These are phyloP conservation scores for Drosophila jambulina DNA, from an alignment of 1,140 invertebrate species.

Conservation along the genomic window DNA sequence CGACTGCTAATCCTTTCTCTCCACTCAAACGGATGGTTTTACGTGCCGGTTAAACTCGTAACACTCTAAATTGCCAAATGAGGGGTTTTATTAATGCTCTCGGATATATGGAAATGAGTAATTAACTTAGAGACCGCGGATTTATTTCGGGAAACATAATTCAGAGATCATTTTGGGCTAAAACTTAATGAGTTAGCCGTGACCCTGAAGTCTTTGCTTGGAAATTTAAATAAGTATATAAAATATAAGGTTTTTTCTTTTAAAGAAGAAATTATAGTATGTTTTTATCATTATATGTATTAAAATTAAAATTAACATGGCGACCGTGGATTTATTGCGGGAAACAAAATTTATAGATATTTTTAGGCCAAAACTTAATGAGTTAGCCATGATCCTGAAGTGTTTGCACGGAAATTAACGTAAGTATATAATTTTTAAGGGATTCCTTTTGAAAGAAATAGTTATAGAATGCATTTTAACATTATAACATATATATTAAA, in stretches of 20 bases:
- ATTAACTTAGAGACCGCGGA: conserved; percentile 29
- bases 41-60: conserved; percentile 31
- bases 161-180: conserved; percentile 7
- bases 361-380: too few species aligned
- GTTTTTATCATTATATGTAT: too few species aligned
- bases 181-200: background rate
- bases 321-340: too few species aligned
- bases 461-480: too few species aligned
- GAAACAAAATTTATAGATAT: too few species aligned
- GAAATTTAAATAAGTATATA: background rate
- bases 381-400: conserved; percentile 5
- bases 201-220: background rate
- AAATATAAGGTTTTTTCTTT: background rate
- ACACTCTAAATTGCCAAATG: conserved; percentile 26
- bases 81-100: conserved; percentile 13
- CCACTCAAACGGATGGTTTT: conserved; percentile 5
- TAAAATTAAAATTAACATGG: too few species aligned
- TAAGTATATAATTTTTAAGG: background rate
- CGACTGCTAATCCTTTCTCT: conserved; percentile 64
- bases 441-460: background rate
- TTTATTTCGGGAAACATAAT: conserved; percentile 6
- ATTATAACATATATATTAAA: too few species aligned
- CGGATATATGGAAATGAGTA: conserved; percentile 28
- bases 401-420: background rate
- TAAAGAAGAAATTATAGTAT: background rate